Evolutionary conservation across 2,888 invertebrate species (phyloP), one percentile per base, ranked within the genome.

Genomic region (Agrochola macilenta): DNA sequence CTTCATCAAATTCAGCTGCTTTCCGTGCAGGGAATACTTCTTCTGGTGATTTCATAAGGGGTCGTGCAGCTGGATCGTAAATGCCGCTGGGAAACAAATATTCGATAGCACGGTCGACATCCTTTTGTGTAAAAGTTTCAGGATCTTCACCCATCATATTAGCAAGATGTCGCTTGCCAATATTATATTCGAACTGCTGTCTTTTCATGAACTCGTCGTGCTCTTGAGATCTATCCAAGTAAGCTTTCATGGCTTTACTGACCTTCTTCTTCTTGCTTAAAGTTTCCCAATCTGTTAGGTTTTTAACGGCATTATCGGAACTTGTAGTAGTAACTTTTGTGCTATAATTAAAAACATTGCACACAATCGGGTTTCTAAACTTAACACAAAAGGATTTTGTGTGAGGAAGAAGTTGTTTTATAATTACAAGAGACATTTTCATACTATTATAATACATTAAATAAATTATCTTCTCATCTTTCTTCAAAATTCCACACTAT

Each of bases 131-230:
- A 92, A 99, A 99, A 0, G 97, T 98, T 90, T 99, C 98, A 0
- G 98, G 98, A 96, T 99, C 98, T 94, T 98, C 98, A 0, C 99
- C 99, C 99, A 99, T 99, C 98, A 99, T 99, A 93, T 99, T 99
- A 0, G 99, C 99, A 83, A 99, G 97, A 96, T 99, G 99, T 54
- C 99, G 97, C 93, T 98, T 99, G 26, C 99, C 99, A 90, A 99
- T 98, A 93, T 98, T 98, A 94, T 98, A 99, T 90, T 99, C 98
- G 20, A 97, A 94, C 70, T 97, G 97, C 94, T 99, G 98, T 83
- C 97, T 97, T 90, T 98, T 97, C 97, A 99, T 98, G 91, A 99
- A 99, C 82, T 98, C 97, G 91, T 99, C 98, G 92, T 99, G 98
- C 90, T 98, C 97, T 89, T 97, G 97, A 12, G 99, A 98, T 90